phyloP scores from a whole-genome alignment of 1,140 invertebrate species.

The Drosophila erecta region DNA sequence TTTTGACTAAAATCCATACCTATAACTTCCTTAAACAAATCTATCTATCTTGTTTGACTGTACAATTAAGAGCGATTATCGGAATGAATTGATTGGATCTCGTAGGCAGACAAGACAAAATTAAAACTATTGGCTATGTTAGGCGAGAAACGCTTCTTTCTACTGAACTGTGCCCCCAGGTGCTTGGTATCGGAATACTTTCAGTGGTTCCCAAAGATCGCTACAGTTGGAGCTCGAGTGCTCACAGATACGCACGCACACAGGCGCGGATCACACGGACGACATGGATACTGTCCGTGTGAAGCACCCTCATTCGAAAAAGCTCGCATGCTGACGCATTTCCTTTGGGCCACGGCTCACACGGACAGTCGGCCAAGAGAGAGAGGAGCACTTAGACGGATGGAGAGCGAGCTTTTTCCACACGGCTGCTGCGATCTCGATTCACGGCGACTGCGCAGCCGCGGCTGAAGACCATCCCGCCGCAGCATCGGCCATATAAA shows the following conservation, averaged over 20 bases:
- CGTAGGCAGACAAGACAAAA: neutral
- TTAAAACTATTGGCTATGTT: neutral
- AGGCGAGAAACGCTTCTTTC: neutral
- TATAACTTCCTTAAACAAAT: too few species aligned
- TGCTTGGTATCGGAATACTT: constrained; percentile 43
- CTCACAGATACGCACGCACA: constrained; percentile 48
- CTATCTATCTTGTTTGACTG: too few species aligned
- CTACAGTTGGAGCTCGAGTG: constrained; percentile 13
- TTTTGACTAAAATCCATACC: too few species aligned
- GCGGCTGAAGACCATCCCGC: constrained; percentile 44
- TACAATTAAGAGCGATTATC: too few species aligned
- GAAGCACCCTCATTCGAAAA: constrained; percentile 43
- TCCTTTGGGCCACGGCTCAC: constrained; percentile 52
- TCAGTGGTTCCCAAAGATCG: constrained; percentile 1
- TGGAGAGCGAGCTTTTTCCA: constrained; percentile 56
- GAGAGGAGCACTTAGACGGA: constrained; percentile 13
- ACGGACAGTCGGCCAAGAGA: constrained; percentile 31
- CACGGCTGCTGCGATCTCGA: constrained; percentile 53
- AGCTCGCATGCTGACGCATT: constrained; percentile 50
- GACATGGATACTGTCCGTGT: constrained; percentile 68
- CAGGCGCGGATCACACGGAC: constrained; percentile 51
- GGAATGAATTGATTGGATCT: too few species aligned
- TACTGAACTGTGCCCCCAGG: constrained; percentile 42
- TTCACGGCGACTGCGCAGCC: constrained; percentile 41
- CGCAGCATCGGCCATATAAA: constrained; percentile 82